Evolutionary conservation across 2,113 vertebrate species (phyloP), one percentile per base, ranked within the genome.

Genomic region (Alligator sinensis): DNA sequence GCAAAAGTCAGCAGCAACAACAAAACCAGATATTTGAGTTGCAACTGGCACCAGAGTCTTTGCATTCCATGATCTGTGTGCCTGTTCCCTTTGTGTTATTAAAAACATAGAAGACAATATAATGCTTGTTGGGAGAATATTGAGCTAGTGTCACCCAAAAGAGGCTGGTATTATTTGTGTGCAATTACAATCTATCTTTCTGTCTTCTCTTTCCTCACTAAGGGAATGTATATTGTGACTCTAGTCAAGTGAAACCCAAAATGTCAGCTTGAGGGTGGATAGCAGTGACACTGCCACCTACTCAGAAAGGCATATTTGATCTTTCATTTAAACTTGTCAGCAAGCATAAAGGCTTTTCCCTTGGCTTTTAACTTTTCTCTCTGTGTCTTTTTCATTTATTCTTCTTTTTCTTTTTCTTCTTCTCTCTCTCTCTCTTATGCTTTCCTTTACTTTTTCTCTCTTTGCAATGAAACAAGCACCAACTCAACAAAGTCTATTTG

Each of bases 321-420:
- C 89, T 97, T 91, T 93, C 54, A 84, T 84, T 95, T 93, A 95
- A 95, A 92, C 55, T 84, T 94, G 92, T 89, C 91, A 97, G 86
- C 77, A 93, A 93, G 76, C 15, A 87, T 64, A 82, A 96, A 91
- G 89, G 25, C 9, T 70, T 63, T 47, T 90, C 55, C 27, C 58
- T 90, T 10, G 74, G 81, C 86, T 92, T 83, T 9, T 19, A 92
- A 3, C 66, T 92, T 63, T 88, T 79, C 9, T 18, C 84, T 58
- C 77, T 30, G 63, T 58, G 75, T 82, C 30, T 76, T 77, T 78
- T 64, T 88, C 24, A 0, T 55, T 82, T 93, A 54, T 63, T 82
- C 75, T 89, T 38, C 68, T 21, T 4, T 76, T 60, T 68, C n/a
- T 38, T 64, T 81, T 86, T 77, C 59, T 55, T 83, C 80, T 83